Evolutionary conservation across 2,888 invertebrate species (phyloP), one percentile per base, ranked within the genome.

Genomic region (Drosophila falleni): DNA sequence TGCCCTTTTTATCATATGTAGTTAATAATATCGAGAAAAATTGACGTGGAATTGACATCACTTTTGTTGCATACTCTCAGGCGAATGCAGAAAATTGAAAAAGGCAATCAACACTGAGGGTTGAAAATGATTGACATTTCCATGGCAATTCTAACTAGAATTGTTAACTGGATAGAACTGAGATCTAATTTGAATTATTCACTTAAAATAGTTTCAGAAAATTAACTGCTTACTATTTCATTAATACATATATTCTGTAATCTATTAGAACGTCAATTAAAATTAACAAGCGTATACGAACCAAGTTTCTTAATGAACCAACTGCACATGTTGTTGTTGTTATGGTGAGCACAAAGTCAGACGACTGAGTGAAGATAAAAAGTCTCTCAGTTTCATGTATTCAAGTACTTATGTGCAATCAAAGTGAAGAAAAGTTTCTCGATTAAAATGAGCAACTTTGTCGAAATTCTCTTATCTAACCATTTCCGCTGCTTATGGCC

Each of bases 391-490:
- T 62, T 62, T 42, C 47, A 60, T 60, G 65, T 42, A 61, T 54
- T 58, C 56, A 41, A 61, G 65, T 72, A 41, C 54, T 72, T 65
- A 63, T 54, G 58, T 47, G 64, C 72, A 81, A 79, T 81, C 73
- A 81, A 68, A 77, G 53, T 75, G 50, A 42, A 46, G 79, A 61
- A 78, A 86, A 89, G 67, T 89, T 89, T 81, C 74, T 76, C 89
- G 85, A 85, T 88, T 87, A 87, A 86, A 87, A 89, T 76, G 78
- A 62, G 68, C 71, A 89, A 89, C 74, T 89, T 74, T 78, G 70
- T 70, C 51, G 56, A 70, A 77, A 81, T 74, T 71, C 65, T 67
- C 81, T 82, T 82, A 86, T 89, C 89, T 75, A 67, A 76, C 69
- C 70, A 75, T 80, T 81, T 87, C 87, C 80, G 83, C 78, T 78